Base-by-base conservation (phyloP, 2,888 invertebrate genomes). In the Ichneumoninae sp. region DNA sequence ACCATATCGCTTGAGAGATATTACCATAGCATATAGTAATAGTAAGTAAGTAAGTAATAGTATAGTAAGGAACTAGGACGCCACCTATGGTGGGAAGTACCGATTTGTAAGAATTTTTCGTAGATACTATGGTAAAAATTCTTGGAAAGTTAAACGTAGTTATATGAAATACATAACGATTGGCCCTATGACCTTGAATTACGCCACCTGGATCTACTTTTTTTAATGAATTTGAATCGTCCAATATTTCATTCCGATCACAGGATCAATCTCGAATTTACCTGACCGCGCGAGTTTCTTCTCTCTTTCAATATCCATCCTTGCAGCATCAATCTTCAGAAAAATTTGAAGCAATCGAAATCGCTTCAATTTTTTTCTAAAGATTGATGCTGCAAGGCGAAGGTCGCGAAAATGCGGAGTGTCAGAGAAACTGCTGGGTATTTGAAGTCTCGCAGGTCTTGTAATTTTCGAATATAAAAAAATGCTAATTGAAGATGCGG, bases 241-340 rank as follows among this genome's bases (percentile, higher is more conserved):
- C 22, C 19, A 57, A 57, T 13, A 26, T 26, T 57, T 22, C 22
- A 10, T 13, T 57, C 22, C 10, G 22, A 22, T 54, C 22, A 54
- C 26, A 13, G 26, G 1, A 57, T 57, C 10, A 57, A 57, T 26
- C 26, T 57, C 3, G 26, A 57, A 26, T 57, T 57, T 10, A 33
- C 16, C 62, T 7, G 33, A 62, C 4, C 16, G 7, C 16, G 30
- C 62, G 30, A 33, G 16, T 1, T 16, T 33, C 16, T 8, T 33
- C 16, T 0, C 0, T 16, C 33, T 30, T 62, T 16, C 62, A n/a
- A 30, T 62, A n/a, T 62, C n/a, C 30, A 16, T 62, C 62, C 6
- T n/a, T 62, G n/a, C 33, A 6, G 16, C 62, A 62, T 62, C 33
- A n/a, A 33, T 62, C 62, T 62, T 62, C 16, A n/a, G 22, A 22